A percentile compares a stretch with the other conserved stretches of the same genome.
Conservation (phyloP, 2,888 invertebrate species). For the Drosophila ochracea region DNA sequence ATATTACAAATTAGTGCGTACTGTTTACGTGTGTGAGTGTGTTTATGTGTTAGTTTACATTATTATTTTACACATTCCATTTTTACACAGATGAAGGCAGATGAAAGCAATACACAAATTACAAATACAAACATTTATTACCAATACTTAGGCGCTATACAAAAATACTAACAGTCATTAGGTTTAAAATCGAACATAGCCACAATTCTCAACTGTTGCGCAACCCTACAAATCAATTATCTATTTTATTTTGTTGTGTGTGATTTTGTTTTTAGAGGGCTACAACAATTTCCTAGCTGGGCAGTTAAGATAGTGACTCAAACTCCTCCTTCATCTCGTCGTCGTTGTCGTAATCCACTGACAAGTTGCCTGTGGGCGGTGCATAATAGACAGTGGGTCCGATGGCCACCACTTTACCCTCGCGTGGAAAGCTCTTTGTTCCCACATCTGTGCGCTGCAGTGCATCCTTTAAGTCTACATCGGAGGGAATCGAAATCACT, state of each 20-base stretch:
- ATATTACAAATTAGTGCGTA: conserved; percentile 24
- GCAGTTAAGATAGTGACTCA: conserved; percentile 36
- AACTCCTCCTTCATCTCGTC: conserved; percentile 42
- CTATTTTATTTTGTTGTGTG: neutral
- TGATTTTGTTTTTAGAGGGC: conserved; percentile 1
- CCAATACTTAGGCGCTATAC: conserved; percentile 62
- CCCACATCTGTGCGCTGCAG: conserved; percentile 77
- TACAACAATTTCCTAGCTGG: conserved; percentile 15
- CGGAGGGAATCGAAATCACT: conserved; percentile 89
- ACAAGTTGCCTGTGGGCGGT: conserved; percentile 71
- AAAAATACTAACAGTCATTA: conserved; percentile 67
- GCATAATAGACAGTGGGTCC: conserved; percentile 91
- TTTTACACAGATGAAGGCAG: conserved; percentile 38
- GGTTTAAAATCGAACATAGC: conserved; percentile 46
- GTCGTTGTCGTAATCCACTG: conserved; percentile 15
- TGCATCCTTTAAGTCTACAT: conserved; percentile 87
- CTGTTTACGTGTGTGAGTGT: neutral
- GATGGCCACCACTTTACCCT: conserved; percentile 90
- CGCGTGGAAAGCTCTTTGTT: conserved; percentile 86
- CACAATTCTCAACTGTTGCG: conserved; percentile 27
- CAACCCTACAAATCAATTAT: conserved; percentile 21
- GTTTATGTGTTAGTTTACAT: conserved; percentile 34
- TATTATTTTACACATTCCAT: conserved; percentile 12
- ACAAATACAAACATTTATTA: conserved; percentile 73
- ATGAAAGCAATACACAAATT: conserved; percentile 62